Base-by-base conservation (phyloP, 37 sponge, comb jelly and placozoan genomes). In the Ianthella basta region DNA sequence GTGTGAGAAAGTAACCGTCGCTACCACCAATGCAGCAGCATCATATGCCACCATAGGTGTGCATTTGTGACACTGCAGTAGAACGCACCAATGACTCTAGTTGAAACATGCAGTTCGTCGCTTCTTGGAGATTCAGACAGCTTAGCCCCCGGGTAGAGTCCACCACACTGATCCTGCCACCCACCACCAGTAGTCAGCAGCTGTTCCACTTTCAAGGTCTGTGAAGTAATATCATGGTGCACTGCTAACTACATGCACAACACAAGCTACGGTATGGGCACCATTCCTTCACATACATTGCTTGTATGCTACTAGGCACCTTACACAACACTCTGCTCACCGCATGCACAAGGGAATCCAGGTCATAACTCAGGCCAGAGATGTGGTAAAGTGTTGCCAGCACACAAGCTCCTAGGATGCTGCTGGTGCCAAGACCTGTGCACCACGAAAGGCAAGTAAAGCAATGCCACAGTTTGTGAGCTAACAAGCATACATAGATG, bases 81-180 rank as follows among this genome's bases (percentile, higher is more conserved):
- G 65, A 10, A 24, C 25, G 24, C 25, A 24, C 25, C 65, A 63
- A 24, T 30, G 29, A 63, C 65, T 5, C 65, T 24, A 5, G 65
- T 29, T 30, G 29, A 13, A 5, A 63, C 65, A 29, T 10, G 30
- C 65, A 29, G 2, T 30, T 29, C 4, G 29, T 54, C 72, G 8
- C 63, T 55, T 32, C 35, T 72, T 0, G 88, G 65, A 21, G 93
- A 92, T n/a, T 65, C 74, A 0, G 92, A 92, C 16, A 89, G 74
- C 78, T 95, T 95, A 4, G 61, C 86, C 18, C 95, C 95, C 0
- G 88, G 89, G 66, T 87, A 91, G 23, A 95, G 72, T 3, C 95
- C 95, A 32, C 95, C 95, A 73, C 88, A 88, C 79, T 95, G 95
- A 66, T 95, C 95, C 84, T 95, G 95, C 95, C 95, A 95, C 33